Evolutionary conservation across 2,797 vertebrate species (phyloP).

Genomic region (Coregonus suidteri): DNA sequence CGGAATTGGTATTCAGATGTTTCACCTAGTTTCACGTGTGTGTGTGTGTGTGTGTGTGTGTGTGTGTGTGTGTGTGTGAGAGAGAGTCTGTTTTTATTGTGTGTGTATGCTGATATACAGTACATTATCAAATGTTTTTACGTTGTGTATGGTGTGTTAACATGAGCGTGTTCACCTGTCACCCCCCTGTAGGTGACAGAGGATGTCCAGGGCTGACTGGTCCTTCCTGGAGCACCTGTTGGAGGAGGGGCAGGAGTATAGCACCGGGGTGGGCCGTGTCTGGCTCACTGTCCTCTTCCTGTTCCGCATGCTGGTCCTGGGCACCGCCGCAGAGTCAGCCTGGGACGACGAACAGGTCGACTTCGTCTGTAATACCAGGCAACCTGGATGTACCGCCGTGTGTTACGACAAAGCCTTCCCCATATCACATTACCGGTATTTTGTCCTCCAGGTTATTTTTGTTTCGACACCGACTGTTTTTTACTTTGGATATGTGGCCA

Average conservation of each 20-base stretch:
- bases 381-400: slow-evolving; percentile 78
- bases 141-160: no score
- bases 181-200: slow-evolving; percentile 59
- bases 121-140: background rate
- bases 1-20: no score
- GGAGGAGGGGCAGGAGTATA: slow-evolving; percentile 83
- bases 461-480: slow-evolving; percentile 83
- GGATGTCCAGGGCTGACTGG: slow-evolving; percentile 86
- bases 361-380: slow-evolving; percentile 80
- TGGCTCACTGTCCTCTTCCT: slow-evolving; percentile 85
- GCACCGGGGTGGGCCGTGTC: slow-evolving; percentile 78
- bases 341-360: slow-evolving; percentile 83
- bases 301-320: slow-evolving; percentile 81
- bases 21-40: background rate
- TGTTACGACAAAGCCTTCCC: slow-evolving; percentile 86
- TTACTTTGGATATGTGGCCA: slow-evolving; percentile 79
- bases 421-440: slow-evolving; percentile 85
- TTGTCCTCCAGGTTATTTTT: slow-evolving; percentile 82
- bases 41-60: background rate
- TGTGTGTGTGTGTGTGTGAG: background rate
- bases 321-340: slow-evolving; percentile 78
- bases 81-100: background rate
- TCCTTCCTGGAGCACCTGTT: slow-evolving; percentile 82
- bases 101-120: background rate
- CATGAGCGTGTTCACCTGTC: background rate